Percentiles rank a stretch among this genome's conserved stretches.
phyloP scores from a whole-genome alignment of 2,888 invertebrate species.

The Mamestra brassicae region DNA sequence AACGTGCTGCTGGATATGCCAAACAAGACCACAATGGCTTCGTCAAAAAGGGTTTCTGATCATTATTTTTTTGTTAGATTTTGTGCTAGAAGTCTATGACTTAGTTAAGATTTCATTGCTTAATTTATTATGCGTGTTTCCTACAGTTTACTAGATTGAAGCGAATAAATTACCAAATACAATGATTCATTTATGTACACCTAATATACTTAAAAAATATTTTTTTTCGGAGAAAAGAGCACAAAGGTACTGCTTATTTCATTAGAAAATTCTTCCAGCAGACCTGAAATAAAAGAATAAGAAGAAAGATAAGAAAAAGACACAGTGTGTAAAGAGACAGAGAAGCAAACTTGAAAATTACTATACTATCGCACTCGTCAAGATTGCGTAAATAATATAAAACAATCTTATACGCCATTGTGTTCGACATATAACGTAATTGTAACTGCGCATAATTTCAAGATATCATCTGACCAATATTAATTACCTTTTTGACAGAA shows the following conservation, averaged over 20 bases:
- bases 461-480: slow-evolving; percentile 36
- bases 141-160: background rate
- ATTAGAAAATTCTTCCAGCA: too few relatives aligned
- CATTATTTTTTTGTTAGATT: too few relatives aligned
- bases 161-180: background rate
- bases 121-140: background rate
- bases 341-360: too few relatives aligned
- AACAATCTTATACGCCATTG: slow-evolving; percentile 13
- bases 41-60: too few relatives aligned
- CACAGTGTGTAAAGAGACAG: too few relatives aligned
- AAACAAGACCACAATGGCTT: background rate
- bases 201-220: too few relatives aligned
- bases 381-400: background rate
- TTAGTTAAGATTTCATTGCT: background rate
- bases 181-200: too few relatives aligned
- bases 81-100: background rate
- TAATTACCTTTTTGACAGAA: slow-evolving; percentile 34
- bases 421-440: background rate
- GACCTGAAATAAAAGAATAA: too few relatives aligned
- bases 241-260: too few relatives aligned
- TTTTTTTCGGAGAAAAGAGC: too few relatives aligned
- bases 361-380: background rate
- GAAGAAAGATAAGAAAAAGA: too few relatives aligned
- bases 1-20: background rate
- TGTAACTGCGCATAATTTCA: slow-evolving; percentile 6